Evolutionary conservation across 2,888 invertebrate species (phyloP).

Genomic region (Scaptomyza tumidula): DNA sequence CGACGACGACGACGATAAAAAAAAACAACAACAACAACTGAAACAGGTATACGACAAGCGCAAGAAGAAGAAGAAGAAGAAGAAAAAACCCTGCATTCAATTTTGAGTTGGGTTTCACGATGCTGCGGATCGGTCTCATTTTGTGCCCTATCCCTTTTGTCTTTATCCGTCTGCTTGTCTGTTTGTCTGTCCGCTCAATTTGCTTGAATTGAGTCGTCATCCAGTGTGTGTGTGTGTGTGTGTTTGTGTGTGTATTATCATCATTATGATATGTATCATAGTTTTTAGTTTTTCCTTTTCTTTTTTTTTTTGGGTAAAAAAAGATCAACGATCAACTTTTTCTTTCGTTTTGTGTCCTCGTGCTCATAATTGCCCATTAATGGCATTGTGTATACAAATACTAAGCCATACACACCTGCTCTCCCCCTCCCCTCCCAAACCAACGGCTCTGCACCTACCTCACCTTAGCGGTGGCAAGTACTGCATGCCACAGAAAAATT

Average conservation of each 20-base stretch:
- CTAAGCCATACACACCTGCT: conserved; percentile 3
- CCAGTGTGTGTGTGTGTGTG: conserved; percentile 3
- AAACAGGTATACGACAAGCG: conserved; percentile 22
- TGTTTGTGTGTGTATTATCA: conserved; percentile 24
- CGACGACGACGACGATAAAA: conserved; percentile 13
- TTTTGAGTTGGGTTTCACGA: conserved; percentile 44
- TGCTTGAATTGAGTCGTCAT: conserved; percentile 64
- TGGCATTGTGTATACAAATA: conserved; percentile 34
- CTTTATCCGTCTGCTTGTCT: conserved; percentile 4
- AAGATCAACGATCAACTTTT: conserved; percentile 25
- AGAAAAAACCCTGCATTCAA: conserved; percentile 57
- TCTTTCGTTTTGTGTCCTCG: not conserved
- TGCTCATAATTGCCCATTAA: conserved; percentile 33
- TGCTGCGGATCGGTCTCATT: conserved; percentile 38
- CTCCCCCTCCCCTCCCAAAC: not conserved
- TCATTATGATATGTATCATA: conserved; percentile 28
- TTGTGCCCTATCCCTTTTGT: conserved; percentile 15
- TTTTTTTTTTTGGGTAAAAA: conserved; percentile 21
- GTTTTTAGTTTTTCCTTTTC: conserved; percentile 28
- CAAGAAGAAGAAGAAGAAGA: conserved; percentile 4
- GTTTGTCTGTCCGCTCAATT: conserved; percentile 29
- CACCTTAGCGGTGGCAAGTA: not conserved
- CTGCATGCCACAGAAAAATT: conserved; percentile 33
- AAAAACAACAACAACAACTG: conserved; percentile 3
- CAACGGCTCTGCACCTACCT: not conserved